Base-by-base conservation (phyloP, 2,113 vertebrate genomes). In the Chascanopsetta lugubris region DNA sequence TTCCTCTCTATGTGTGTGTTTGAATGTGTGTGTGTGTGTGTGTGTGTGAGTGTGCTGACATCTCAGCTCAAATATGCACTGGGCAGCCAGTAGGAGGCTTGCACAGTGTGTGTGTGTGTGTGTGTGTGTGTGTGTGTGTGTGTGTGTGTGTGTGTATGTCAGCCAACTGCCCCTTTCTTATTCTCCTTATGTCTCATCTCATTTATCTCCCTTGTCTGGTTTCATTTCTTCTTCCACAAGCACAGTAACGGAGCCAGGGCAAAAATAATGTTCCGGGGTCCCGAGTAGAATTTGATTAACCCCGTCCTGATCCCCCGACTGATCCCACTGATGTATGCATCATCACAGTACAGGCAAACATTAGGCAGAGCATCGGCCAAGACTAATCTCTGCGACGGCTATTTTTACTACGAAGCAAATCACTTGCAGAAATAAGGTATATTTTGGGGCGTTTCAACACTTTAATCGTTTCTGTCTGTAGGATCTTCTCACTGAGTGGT, bases 51-150 rank as follows among this genome's bases (percentile, higher is more conserved):
- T 21, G 32, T 12, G 47, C 40, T 53, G 29, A 54, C 62, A 64
- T 80, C 63, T 61, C 54, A 74, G 57, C 66, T 40, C 65, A 72
- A 32, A 71, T 69, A 67, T 71, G 61, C 72, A 6, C 79, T 56
- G 22, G 11, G 45, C 60, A 71, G 76, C 50, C 53, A 48, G 61
- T 42, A 57, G 36, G 63, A 24, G 24, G 26, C 48, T 26, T 51
- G 45, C 51, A 72, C 66, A 38, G 34, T 4, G 6, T 1, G 15
- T 38, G 12, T 38, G n/a, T n/a, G n/a, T n/a, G n/a, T n/a, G n/a
- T n/a, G n/a, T n/a, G n/a, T n/a, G n/a, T n/a, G n/a, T n/a, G n/a
- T n/a, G 6, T 1, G 15, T 38, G 12, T 38, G 34, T 4, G 6
- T 1, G 15, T 38, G 12, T 38, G 34, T 4, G 6, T 1, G 15